Base-by-base conservation (phyloP, 1,140 invertebrate genomes). In the Cotesia vestalis region DNA sequence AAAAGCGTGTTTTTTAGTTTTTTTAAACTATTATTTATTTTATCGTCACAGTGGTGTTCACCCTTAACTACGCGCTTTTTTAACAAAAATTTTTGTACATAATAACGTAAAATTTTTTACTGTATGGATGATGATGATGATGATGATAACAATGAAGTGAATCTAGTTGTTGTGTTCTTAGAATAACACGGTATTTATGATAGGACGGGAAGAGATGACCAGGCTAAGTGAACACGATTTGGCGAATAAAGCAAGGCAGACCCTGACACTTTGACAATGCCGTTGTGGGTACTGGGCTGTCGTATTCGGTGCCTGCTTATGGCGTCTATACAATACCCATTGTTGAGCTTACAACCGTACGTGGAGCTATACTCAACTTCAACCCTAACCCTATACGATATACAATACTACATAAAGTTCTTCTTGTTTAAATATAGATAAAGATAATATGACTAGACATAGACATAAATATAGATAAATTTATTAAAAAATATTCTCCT, bases 261-360 rank as follows among this genome's bases (percentile, higher is more conserved):
- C 53, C 75, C 79, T 85, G 84, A 84, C 83, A 85, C 80, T 86
- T 80, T 83, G 84, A 86, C 83, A 85, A 86, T 85, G 76, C 80
- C 36, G 34, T 51, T 52, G 36, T 75, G 78, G 76, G 75, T 75
- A 76, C 79, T 78, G 40, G 40, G 80, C 81, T 85, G 84, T 85
- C 83, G 81, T 79, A 77, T 83, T 85, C 79, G 81, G 82, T 83
- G 83, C 80, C 84, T 86, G 85, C 80, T 85, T 85, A 85, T 86
- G 85, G 85, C 85, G 83, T 80, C 78, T 82, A 76, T 81, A 86
- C 84, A 86, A 86, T 86, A 81, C 84, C 85, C 81, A 86, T 86
- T 86, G 85, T 86, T 78, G 77, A 75, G 77, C 77, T 68, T 71
- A 60, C 63, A 79, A 80, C 79, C 78, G 78, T 83, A 82, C 84